These are phyloP conservation scores for Xiphophorus maculatus DNA, from an alignment of 2,113 vertebrate species.

Conservation along the genomic window DNA sequence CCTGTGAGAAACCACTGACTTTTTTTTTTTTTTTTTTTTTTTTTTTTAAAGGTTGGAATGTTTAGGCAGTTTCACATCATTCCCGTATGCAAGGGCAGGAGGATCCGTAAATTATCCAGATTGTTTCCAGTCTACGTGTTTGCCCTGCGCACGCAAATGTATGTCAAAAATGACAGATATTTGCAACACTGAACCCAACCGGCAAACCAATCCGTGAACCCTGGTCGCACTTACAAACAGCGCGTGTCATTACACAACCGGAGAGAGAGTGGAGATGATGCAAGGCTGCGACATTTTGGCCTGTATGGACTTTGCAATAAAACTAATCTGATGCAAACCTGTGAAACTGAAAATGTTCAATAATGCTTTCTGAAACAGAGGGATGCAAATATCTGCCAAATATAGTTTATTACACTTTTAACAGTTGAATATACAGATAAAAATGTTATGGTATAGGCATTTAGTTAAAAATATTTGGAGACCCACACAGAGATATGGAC, in stretches of 20 bases:
- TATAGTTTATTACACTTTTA: background rate
- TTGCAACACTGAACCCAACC: background rate
- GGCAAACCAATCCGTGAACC: constrained; percentile 20
- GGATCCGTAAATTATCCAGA: constrained; percentile 46
- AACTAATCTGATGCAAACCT: background rate
- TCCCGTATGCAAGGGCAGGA: constrained; percentile 27
- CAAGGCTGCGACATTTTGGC: background rate
- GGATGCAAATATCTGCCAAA: background rate
- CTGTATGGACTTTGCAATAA: too few species aligned
- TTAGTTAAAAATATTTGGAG: background rate
- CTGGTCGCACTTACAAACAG: background rate
- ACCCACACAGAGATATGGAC: too few species aligned
- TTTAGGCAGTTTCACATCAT: constrained; percentile 39
- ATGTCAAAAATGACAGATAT: constrained; percentile 39
- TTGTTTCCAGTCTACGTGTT: constrained; percentile 49
- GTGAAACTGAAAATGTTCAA: background rate
- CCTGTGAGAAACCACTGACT: constrained; percentile 6
- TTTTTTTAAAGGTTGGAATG: constrained; percentile 26
- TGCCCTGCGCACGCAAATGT: constrained; percentile 8
- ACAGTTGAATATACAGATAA: background rate
- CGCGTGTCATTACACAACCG: constrained; percentile 23
- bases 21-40: background rate
- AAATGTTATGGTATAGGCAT: background rate
- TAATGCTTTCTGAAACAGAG: background rate
- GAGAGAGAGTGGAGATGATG: background rate